Evolutionary conservation across 35 echinoderm and acorn worm genomes (phyloP).

Genomic region (Ophiothrix spiculata): DNA sequence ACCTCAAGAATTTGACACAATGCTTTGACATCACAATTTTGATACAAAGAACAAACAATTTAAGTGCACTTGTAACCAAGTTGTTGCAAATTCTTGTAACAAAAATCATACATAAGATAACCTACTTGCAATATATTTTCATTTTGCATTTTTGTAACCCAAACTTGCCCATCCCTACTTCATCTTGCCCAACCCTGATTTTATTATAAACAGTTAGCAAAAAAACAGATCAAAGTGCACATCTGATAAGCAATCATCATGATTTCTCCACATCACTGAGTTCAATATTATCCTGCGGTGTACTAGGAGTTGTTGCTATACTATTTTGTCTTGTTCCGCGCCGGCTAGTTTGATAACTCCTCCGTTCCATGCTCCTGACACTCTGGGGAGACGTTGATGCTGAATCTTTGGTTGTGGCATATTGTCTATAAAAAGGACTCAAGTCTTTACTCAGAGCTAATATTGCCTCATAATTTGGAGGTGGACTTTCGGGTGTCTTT

Average conservation of each 20-base stretch:
- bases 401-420: conserved; percentile 14
- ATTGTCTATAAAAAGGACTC: conserved; percentile 51
- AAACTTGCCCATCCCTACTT: neutral
- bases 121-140: neutral
- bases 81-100: neutral
- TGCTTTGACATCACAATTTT: too few relatives aligned
- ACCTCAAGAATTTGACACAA: too few relatives aligned
- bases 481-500: conserved; percentile 81
- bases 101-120: neutral
- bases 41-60: too few relatives aligned
- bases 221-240: neutral
- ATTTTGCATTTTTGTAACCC: neutral
- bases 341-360: conserved; percentile 6
- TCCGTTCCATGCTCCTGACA: too few relatives aligned
- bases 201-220: neutral
- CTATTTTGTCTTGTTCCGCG: conserved; percentile 18
- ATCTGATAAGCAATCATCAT: neutral
- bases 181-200: neutral
- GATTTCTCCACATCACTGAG: conserved; percentile 1
- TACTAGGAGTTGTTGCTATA: conserved; percentile 34
- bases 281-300: conserved; percentile 55
- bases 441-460: conserved; percentile 68
- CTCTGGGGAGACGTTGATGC: conserved; percentile 34
- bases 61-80: conserved; percentile 5
- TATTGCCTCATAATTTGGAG: conserved; percentile 80